These are phyloP conservation scores for Balearica regulorum DNA, from an alignment of 2,797 vertebrate species.

Conservation along the genomic window DNA sequence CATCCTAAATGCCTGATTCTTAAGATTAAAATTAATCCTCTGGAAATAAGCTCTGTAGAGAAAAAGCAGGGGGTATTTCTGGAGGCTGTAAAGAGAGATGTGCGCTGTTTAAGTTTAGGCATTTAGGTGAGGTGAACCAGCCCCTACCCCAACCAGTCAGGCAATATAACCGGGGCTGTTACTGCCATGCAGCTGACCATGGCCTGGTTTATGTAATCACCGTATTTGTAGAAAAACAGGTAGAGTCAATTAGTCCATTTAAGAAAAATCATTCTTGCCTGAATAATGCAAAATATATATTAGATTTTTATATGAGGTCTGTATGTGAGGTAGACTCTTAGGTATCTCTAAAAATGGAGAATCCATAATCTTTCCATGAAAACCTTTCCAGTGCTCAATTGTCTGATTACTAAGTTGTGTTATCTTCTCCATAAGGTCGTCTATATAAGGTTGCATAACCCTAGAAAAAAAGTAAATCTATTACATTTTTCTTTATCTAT, in stretches of 20 bases:
- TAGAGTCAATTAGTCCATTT: neutral
- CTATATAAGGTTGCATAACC: neutral
- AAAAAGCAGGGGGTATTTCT: neutral
- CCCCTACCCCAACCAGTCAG: neutral
- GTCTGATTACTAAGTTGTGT: neutral
- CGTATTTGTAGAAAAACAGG: neutral
- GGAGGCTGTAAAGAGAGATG: neutral
- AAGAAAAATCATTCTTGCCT: neutral
- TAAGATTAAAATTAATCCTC: neutral
- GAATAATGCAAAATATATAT: neutral
- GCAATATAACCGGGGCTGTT: neutral
- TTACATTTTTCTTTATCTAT: neutral
- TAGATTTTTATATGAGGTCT: neutral
- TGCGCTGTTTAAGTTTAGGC: neutral
- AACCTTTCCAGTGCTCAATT: neutral
- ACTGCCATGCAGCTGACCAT: neutral
- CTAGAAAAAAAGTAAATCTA: neutral
- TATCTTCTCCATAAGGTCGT: neutral
- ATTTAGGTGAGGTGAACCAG: neutral
- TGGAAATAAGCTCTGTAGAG: neutral
- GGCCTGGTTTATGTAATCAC: neutral
- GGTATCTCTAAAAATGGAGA: neutral
- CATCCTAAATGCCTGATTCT: neutral
- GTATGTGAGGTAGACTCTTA: neutral
- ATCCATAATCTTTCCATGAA: neutral